Percentiles rank a stretch among this genome's conserved stretches.
Conservation (phyloP, 2,113 vertebrate species). For the Henicopernis longicauda region DNA sequence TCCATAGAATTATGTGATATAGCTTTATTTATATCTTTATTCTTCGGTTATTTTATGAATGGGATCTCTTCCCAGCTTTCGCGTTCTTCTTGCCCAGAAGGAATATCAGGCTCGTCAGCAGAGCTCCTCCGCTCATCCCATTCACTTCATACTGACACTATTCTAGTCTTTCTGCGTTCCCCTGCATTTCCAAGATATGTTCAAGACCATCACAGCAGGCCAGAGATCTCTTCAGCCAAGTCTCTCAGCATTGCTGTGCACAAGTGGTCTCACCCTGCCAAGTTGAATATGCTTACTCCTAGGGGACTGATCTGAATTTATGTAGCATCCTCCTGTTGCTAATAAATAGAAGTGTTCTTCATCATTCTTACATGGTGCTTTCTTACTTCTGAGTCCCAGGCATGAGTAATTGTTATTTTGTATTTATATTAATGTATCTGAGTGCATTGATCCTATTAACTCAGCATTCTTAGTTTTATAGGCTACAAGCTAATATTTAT, state of each 20-base stretch:
- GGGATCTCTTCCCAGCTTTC: background rate
- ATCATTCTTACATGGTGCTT: background rate
- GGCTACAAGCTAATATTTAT: background rate
- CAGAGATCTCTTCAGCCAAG: slow-evolving; percentile 33
- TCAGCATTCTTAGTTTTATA: background rate
- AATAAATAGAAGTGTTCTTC: slow-evolving; percentile 32
- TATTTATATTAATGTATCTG: background rate
- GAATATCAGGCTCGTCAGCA: background rate
- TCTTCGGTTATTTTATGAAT: background rate
- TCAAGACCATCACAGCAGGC: slow-evolving; percentile 36
- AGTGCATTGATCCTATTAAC: background rate
- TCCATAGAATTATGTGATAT: background rate
- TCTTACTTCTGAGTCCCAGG: slow-evolving; percentile 10
- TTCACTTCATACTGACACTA: background rate
- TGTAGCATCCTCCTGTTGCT: slow-evolving; percentile 14
- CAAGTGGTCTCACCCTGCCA: slow-evolving; percentile 4
- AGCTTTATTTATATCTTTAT: slow-evolving; percentile 13
- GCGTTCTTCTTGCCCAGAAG: background rate
- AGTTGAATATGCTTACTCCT: slow-evolving; percentile 19
- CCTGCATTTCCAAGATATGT: background rate
- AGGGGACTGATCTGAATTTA: slow-evolving; percentile 22
- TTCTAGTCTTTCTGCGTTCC: background rate
- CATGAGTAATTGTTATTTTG: background rate
- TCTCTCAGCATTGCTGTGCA: background rate
- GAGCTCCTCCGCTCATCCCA: background rate